These are phyloP conservation scores for Orchesella cincta DNA, from an alignment of 1,140 invertebrate genomes.

Conservation along the genomic window DNA sequence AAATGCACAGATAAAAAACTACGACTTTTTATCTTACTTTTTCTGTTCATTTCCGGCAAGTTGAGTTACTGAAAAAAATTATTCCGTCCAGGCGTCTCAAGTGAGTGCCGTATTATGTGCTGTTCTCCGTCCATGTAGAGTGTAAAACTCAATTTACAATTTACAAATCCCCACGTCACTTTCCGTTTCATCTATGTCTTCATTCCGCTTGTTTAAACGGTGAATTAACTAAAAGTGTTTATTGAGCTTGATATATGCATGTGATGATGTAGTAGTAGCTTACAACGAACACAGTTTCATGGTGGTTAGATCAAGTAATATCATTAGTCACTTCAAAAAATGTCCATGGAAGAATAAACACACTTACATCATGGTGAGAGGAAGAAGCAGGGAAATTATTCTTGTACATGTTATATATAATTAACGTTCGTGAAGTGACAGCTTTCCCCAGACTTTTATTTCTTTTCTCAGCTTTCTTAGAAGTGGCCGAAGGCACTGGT, in stretches of 20 bases:
- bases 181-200: background rate
- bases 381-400: background rate
- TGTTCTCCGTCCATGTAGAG: background rate
- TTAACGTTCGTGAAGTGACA: background rate
- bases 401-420: background rate
- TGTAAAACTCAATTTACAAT: constrained; percentile 18
- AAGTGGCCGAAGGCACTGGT: background rate
- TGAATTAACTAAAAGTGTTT: background rate
- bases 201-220: background rate
- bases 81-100: background rate
- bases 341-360: background rate
- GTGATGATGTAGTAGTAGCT: background rate
- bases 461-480: background rate
- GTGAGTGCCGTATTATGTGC: background rate
- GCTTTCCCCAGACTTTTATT: background rate
- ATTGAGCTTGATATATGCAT: background rate
- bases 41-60: background rate
- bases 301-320: background rate
- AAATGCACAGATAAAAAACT: background rate
- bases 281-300: background rate
- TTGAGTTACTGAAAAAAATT: background rate
- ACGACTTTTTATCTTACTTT: background rate
- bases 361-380: background rate
- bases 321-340: background rate
- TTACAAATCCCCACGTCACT: constrained; percentile 11